A percentile compares a stretch with the other conserved stretches of the same genome.
Conservation (phyloP, 2,797 vertebrate species). For the Halcyon leucocephala region DNA sequence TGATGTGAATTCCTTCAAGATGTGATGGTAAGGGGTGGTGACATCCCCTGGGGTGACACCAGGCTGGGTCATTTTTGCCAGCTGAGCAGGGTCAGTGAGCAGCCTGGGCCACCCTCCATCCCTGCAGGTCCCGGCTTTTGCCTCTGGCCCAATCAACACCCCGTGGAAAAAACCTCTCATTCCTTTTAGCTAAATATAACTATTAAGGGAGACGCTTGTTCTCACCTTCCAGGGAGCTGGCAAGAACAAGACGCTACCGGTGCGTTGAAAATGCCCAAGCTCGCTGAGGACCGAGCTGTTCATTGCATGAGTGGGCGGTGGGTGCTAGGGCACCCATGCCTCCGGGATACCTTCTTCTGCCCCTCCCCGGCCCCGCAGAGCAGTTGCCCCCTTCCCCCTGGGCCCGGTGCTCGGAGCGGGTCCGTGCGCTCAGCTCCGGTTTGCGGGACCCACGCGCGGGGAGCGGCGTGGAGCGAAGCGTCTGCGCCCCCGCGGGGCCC, state of each 20-base stretch:
- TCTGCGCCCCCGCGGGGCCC: constrained; percentile 37
- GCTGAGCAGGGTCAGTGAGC: not conserved
- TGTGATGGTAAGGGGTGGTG: not conserved
- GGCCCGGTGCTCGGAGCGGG: not conserved
- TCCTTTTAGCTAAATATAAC: not conserved
- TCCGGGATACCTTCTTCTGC: not conserved
- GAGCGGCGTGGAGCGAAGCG: not conserved
- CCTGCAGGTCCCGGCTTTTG: not conserved
- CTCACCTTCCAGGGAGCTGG: not conserved
- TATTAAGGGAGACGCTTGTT: not conserved
- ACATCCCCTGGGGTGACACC: rapidly evolving
- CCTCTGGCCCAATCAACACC: not conserved
- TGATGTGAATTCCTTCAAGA: rapidly evolving
- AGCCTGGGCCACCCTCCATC: not conserved
- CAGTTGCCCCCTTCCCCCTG: no score
- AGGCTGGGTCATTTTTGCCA: not conserved
- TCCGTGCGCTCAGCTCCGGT: no score
- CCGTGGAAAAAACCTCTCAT: not conserved
- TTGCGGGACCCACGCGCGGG: not conserved
- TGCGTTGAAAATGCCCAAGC: not conserved
- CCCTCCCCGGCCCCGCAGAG: no score
- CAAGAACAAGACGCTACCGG: not conserved
- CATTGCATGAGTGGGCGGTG: not conserved
- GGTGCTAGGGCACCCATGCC: not conserved
- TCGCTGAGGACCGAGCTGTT: not conserved